Conservation (phyloP, 2,888 invertebrate species). For the Callyntrura sp. region DNA sequence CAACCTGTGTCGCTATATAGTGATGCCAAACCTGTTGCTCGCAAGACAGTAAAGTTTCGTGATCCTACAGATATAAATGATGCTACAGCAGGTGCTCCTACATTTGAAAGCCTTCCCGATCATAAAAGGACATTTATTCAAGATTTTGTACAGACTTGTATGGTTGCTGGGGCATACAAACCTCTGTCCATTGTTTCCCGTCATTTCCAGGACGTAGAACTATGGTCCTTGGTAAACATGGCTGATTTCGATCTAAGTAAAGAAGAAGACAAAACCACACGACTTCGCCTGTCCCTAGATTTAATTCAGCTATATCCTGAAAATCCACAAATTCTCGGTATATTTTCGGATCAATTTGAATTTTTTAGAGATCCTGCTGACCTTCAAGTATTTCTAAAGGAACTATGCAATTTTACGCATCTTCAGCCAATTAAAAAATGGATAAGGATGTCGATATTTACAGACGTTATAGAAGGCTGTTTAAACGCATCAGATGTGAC, state of each 20-base stretch:
- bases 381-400: conserved; percentile 74
- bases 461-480: conserved; percentile 58
- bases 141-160: conserved; percentile 51
- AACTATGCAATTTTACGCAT: conserved; percentile 53
- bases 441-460: conserved; percentile 77
- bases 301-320: conserved; percentile 74
- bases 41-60: conserved; percentile 55
- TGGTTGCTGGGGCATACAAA: conserved; percentile 20
- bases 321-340: conserved; percentile 65
- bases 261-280: conserved; percentile 50
- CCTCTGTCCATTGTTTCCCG: conserved; percentile 65
- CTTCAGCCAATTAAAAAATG: conserved; percentile 74
- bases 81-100: neutral
- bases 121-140: conserved; percentile 66
- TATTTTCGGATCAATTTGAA: conserved; percentile 77
- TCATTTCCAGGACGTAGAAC: conserved; percentile 21
- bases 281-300: conserved; percentile 74
- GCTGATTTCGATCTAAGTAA: conserved; percentile 55
- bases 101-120: conserved; percentile 52
- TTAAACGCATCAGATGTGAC: conserved; percentile 39
- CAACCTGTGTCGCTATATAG: conserved; percentile 48
- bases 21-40: conserved; percentile 38
- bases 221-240: conserved; percentile 63
- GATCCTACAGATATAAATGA: conserved; percentile 45
- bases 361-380: conserved; percentile 61